A percentile compares a stretch with the other conserved stretches of the same genome.
Conservation (phyloP, 2,113 vertebrate genomes). For the Puffinus mauretanicus region DNA sequence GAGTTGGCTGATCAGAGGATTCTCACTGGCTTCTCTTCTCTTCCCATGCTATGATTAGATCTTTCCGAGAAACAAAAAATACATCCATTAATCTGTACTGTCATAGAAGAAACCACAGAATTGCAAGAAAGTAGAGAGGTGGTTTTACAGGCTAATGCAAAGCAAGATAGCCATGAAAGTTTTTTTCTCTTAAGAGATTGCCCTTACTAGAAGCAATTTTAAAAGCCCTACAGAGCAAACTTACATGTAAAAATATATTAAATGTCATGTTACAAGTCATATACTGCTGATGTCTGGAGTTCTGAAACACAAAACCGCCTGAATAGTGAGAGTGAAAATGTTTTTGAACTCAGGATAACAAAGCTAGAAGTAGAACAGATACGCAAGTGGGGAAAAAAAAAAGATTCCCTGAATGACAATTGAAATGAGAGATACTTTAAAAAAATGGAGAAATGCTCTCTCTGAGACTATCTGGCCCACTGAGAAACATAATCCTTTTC, state of each 20-base stretch:
- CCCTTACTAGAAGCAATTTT: not conserved
- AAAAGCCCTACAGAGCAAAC: not conserved
- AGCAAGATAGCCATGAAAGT: not conserved
- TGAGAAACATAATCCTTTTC: constrained; percentile 10
- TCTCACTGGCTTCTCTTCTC: not conserved
- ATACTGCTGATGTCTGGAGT: not conserved
- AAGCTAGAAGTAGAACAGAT: not conserved
- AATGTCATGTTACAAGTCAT: not conserved
- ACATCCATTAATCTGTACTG: constrained; percentile 11
- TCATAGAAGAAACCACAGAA: not conserved
- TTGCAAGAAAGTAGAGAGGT: not conserved
- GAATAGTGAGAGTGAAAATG: not conserved
- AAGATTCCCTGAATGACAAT: not conserved
- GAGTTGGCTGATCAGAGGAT: not conserved
- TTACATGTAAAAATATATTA: not conserved
- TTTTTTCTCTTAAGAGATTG: not conserved
- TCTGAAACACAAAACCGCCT: not conserved
- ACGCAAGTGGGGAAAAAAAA: not conserved
- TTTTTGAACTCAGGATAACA: not conserved
- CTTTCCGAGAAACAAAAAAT: constrained; percentile 19
- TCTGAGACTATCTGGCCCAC: not conserved
- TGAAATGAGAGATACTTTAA: not conserved
- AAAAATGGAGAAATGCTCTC: not conserved
- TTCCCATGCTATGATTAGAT: not conserved
- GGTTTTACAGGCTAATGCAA: not conserved